phyloP scores from a whole-genome alignment of 2,888 invertebrate species.

The Pachydiplax longipennis region DNA sequence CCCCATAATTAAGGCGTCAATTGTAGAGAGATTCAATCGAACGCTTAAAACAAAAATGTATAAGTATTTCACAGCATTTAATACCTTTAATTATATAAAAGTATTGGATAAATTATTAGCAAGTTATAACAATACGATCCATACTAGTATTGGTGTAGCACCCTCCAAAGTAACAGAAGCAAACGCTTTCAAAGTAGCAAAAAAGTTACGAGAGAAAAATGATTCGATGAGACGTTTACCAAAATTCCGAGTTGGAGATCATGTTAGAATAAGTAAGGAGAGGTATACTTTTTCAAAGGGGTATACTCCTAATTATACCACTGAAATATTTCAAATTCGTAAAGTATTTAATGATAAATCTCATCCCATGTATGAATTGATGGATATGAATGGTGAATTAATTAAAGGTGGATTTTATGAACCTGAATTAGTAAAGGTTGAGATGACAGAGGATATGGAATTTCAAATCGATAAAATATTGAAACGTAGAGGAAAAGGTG shows the following conservation, averaged over 20 bases:
- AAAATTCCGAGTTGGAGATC: no score
- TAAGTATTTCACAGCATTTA: constrained; percentile 53
- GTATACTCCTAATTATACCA: no score
- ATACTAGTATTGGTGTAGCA: constrained; percentile 44
- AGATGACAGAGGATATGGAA: neutral
- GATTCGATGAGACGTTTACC: no score
- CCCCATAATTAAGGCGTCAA: constrained; percentile 51
- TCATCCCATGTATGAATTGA: constrained; percentile 52
- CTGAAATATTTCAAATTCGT: constrained; percentile 17
- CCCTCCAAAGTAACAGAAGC: neutral
- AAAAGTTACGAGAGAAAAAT: no score
- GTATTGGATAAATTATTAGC: constrained; percentile 51
- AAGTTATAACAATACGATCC: constrained; percentile 52
- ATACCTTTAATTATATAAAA: constrained; percentile 52
- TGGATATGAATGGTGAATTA: constrained; percentile 51
- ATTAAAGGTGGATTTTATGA: constrained; percentile 53
- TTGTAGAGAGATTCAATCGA: constrained; percentile 55
- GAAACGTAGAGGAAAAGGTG: constrained; percentile 46
- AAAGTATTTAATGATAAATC: constrained; percentile 47
- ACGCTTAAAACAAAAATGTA: no score
- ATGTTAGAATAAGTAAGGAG: no score
- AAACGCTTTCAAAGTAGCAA: neutral
- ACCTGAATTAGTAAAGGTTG: constrained; percentile 51
- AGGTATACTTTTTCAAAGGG: no score
- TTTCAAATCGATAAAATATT: constrained; percentile 52